Conservation (phyloP, 1,140 invertebrate species). For the Hetaerina americana region DNA sequence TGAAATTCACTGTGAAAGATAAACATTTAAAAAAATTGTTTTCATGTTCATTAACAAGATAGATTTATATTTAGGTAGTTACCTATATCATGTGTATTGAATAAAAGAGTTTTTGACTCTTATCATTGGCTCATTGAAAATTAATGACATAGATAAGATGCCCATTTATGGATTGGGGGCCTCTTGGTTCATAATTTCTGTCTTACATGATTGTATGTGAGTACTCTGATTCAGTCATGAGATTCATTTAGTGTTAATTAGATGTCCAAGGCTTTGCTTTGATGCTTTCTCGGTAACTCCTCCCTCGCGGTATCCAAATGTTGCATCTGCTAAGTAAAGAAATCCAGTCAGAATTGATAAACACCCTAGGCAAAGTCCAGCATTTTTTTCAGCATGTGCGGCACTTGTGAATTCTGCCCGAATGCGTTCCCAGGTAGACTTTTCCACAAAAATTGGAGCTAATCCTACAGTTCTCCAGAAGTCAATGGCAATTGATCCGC, state of each 20-base stretch:
- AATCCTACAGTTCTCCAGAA: slow-evolving; percentile 11
- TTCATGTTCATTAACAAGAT: too few species aligned
- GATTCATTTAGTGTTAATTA: not conserved
- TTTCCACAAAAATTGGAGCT: not conserved
- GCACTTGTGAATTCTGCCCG: not conserved
- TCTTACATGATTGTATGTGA: too few species aligned
- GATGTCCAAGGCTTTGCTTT: not conserved
- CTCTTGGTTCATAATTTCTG: too few species aligned
- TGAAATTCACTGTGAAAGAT: too few species aligned
- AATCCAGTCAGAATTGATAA: slow-evolving; percentile 7
- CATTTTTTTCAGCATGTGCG: slow-evolving; percentile 4
- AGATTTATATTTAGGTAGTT: too few species aligned
- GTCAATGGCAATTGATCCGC: slow-evolving; percentile 9
- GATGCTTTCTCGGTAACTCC: not conserved
- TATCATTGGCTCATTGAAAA: too few species aligned
- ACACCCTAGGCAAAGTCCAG: slow-evolving; percentile 7
- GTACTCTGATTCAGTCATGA: too few species aligned
- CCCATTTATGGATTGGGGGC: too few species aligned
- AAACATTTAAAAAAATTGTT: too few species aligned
- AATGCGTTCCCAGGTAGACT: not conserved
- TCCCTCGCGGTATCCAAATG: slow-evolving; percentile 10
- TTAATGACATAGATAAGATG: too few species aligned
- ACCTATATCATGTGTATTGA: too few species aligned
- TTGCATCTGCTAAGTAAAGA: slow-evolving; percentile 9
- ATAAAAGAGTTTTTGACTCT: too few species aligned